phyloP scores from a whole-genome alignment of 53 echinoderm and acorn worm species.

The Patiria pectinifera region DNA sequence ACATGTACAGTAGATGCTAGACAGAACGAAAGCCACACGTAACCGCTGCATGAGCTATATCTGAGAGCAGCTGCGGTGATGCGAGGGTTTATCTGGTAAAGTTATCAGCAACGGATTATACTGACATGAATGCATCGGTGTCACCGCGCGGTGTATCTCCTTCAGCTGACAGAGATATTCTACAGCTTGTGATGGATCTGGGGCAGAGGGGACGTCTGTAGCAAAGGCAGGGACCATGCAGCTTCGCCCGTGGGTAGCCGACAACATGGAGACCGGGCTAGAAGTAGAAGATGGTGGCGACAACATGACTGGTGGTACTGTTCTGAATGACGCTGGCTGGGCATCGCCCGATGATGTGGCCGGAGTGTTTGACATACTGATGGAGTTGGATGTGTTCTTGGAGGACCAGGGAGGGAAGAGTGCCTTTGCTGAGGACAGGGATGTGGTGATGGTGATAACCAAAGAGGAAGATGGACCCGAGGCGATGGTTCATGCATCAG shows the following conservation, averaged over 20 bases:
- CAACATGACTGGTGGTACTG: not conserved
- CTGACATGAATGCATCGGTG: slow-evolving; percentile 26
- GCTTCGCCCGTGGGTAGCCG: slow-evolving; percentile 48
- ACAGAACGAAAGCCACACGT: not conserved
- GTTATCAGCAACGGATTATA: slow-evolving; percentile 31
- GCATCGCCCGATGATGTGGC: slow-evolving; percentile 16
- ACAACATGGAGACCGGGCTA: slow-evolving; percentile 41
- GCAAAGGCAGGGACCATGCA: slow-evolving; percentile 29
- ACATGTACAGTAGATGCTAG: not conserved
- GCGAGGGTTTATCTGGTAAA: slow-evolving; percentile 45
- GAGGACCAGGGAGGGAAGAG: slow-evolving; percentile 37
- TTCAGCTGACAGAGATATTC: not conserved
- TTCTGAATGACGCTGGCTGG: not conserved
- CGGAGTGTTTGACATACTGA: slow-evolving; percentile 50
- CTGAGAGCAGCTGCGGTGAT: slow-evolving; percentile 1
- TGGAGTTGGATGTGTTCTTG: slow-evolving; percentile 58
- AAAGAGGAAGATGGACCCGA: not conserved
- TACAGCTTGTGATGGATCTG: slow-evolving; percentile 2
- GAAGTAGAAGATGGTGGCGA: not conserved
- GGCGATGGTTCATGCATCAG: not conserved
- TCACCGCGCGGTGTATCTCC: not conserved
- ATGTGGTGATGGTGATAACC: not conserved
- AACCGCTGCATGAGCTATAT: not conserved
- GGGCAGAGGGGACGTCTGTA: not conserved
- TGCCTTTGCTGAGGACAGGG: not conserved